Evolutionary conservation across 37 sponge, comb jelly and placozoan species (phyloP).

Genomic region (Bolinopsis microptera): DNA sequence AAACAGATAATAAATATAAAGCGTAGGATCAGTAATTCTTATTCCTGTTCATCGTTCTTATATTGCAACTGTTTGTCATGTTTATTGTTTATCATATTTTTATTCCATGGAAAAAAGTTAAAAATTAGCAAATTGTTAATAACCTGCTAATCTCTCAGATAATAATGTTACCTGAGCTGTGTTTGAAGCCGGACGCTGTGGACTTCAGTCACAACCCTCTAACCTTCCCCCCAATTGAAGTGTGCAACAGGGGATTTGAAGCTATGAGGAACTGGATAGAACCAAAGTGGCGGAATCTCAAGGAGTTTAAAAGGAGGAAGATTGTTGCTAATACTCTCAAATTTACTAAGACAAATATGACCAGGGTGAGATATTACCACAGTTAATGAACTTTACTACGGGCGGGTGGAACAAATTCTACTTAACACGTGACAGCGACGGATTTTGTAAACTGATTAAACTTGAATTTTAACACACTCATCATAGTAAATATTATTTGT

Average conservation of each 20-base stretch:
- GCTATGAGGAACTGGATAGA: slow-evolving; percentile 59
- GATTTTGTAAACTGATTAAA: not conserved
- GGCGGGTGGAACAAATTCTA: not conserved
- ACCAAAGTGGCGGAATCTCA: slow-evolving; percentile 33
- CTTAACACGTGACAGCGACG: not conserved
- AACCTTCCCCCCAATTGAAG: slow-evolving; percentile 22
- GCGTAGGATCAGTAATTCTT: too few relatives aligned
- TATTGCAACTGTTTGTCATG: too few relatives aligned
- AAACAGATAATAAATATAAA: too few relatives aligned
- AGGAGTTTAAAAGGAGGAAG: slow-evolving; percentile 60
- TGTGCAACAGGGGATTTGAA: slow-evolving; percentile 10
- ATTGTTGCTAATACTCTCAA: not conserved
- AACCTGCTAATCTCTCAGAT: not conserved
- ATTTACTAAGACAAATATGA: not conserved
- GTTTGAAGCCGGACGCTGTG: not conserved
- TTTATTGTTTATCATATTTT: not conserved
- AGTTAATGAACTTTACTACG: not conserved
- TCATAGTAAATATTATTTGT: too few relatives aligned
- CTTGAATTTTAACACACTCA: too few relatives aligned
- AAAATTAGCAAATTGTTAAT: not conserved
- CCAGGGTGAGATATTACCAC: not conserved
- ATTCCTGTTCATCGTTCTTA: too few relatives aligned
- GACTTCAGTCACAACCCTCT: slow-evolving; percentile 63
- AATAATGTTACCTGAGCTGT: not conserved
- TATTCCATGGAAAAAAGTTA: not conserved